These are phyloP conservation scores for Hesperophylax magnus DNA, from an alignment of 1,140 invertebrate genomes.

Conservation along the genomic window DNA sequence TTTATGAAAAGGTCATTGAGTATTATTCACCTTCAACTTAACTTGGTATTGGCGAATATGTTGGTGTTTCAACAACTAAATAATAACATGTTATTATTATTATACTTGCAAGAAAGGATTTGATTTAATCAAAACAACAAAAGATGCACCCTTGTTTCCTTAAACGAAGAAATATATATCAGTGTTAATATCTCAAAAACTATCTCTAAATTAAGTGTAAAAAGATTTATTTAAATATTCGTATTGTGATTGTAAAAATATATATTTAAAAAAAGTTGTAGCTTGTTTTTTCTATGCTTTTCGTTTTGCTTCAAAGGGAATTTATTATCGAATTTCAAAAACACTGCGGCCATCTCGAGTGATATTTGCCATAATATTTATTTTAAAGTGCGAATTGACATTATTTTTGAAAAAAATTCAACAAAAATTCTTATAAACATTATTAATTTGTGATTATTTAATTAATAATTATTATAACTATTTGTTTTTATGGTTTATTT, in stretches of 20 bases:
- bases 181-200: background rate
- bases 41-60: too few species aligned
- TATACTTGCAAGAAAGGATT: too few species aligned
- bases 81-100: too few species aligned
- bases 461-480: background rate
- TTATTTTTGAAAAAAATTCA: too few species aligned
- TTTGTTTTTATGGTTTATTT: slow-evolving; percentile 6
- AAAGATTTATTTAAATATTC: slow-evolving; percentile 9
- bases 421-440: background rate
- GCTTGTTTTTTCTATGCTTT: slow-evolving; percentile 1
- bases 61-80: too few species aligned
- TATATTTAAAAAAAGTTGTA: background rate
- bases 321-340: slow-evolving; percentile 2
- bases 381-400: background rate
- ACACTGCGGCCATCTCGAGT: slow-evolving; percentile 4
- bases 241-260: slow-evolving; percentile 9
- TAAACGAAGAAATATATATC: background rate
- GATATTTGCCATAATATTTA: slow-evolving; percentile 1
- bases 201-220: slow-evolving; percentile 18
- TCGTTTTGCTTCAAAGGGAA: slow-evolving; percentile 16
- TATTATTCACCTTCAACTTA: too few species aligned
- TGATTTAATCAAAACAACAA: too few species aligned
- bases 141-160: too few species aligned
- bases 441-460: slow-evolving; percentile 12
- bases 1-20: too few species aligned